A percentile compares a stretch with the other conserved stretches of the same genome.
Conservation (phyloP, 1,140 invertebrate species). For the Bicyclus anynana region DNA sequence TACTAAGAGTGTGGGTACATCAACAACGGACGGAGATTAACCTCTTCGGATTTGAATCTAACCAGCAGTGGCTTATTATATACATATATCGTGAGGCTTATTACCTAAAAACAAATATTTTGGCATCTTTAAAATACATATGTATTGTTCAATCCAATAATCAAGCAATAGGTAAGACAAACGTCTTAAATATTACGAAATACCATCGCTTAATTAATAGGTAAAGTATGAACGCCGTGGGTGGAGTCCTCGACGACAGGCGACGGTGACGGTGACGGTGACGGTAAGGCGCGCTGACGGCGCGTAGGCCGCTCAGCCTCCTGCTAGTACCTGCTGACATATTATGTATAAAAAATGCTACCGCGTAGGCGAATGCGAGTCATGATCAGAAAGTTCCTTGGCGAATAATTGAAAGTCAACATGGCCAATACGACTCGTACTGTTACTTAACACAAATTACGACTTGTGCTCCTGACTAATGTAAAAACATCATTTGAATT, state of each 20-base stretch:
- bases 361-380: constrained; percentile 48
- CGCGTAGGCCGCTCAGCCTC: constrained; percentile 46
- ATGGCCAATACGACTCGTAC: constrained; percentile 24
- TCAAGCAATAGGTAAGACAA: too few relatives aligned
- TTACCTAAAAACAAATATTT: too few relatives aligned
- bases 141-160: too few relatives aligned
- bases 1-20: too few relatives aligned
- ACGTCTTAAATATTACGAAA: constrained; percentile 40
- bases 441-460: constrained; percentile 24
- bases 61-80: too few relatives aligned
- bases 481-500: neutral
- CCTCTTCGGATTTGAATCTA: too few relatives aligned
- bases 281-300: too few relatives aligned
- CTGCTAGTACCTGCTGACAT: constrained; percentile 35
- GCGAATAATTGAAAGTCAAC: constrained; percentile 42
- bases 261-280: constrained; percentile 30
- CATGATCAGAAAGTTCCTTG: constrained; percentile 41
- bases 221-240: constrained; percentile 31
- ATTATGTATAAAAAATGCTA: constrained; percentile 28
- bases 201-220: constrained; percentile 45
- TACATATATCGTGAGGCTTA: too few relatives aligned
- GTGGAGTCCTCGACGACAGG: constrained; percentile 47
- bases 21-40: too few relatives aligned
- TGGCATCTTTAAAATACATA: too few relatives aligned
- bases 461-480: neutral